phyloP scores from a whole-genome alignment of 2,888 invertebrate genomes.

The Aspidapion aeneum region DNA sequence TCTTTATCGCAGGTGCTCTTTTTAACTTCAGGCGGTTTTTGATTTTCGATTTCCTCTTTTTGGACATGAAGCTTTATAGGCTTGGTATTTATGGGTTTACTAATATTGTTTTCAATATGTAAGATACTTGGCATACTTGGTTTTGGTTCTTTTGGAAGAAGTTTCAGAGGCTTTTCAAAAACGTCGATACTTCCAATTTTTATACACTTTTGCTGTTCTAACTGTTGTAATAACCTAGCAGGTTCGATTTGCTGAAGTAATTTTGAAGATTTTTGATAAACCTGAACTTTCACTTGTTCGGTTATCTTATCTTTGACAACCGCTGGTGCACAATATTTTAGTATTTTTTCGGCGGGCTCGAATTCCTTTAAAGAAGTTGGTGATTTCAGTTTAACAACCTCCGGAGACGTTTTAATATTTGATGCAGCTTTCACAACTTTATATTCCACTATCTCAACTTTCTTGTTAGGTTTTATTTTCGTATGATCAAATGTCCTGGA shows the following conservation, averaged over 20 bases:
- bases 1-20: background rate
- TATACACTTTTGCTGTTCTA: background rate
- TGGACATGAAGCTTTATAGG: background rate
- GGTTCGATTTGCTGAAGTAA: constrained; percentile 5
- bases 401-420: constrained; percentile 8
- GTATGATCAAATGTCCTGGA: constrained; percentile 16
- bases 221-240: background rate
- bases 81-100: too few species aligned
- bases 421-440: constrained; percentile 23
- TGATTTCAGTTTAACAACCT: constrained; percentile 16
- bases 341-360: constrained; percentile 19
- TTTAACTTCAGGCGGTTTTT: constrained; percentile 1
- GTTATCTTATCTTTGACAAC: constrained; percentile 18
- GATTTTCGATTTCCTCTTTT: constrained; percentile 4
- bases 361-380: constrained; percentile 18
- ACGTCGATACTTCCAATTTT: constrained; percentile 11
- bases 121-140: background rate
- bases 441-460: constrained; percentile 30
- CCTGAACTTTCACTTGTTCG: constrained; percentile 19
- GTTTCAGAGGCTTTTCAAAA: constrained; percentile 18
- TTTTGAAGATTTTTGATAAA: constrained; percentile 20
- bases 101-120: background rate
- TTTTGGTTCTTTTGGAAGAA: background rate
- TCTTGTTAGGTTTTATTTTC: constrained; percentile 25
- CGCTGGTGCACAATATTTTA: constrained; percentile 10